phyloP scores from a whole-genome alignment of 2,797 vertebrate genomes.

The Geotrypetes seraphini region DNA sequence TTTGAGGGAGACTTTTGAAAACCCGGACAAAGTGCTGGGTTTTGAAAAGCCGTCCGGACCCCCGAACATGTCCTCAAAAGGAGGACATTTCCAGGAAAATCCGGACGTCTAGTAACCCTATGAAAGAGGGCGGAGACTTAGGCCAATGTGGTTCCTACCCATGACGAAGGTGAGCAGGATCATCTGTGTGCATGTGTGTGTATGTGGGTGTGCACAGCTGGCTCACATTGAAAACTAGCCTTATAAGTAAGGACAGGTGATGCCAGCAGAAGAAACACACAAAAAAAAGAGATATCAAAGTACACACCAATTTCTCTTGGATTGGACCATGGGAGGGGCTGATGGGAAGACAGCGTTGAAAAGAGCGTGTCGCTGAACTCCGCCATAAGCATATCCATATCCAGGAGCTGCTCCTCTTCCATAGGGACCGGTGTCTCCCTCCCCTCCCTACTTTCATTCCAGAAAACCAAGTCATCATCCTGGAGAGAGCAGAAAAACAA shows the following conservation, averaged over 20 bases:
- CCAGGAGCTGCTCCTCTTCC: constrained; percentile 88
- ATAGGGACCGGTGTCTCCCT: constrained; percentile 77
- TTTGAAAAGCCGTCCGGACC: too few relatives aligned
- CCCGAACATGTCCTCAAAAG: too few relatives aligned
- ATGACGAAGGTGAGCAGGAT: too few relatives aligned
- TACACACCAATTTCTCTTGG: constrained; percentile 85
- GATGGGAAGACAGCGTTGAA: constrained; percentile 88
- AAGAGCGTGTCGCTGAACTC: constrained; percentile 94
- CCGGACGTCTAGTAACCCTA: too few relatives aligned
- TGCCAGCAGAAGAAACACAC: not conserved
- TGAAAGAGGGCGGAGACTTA: too few relatives aligned
- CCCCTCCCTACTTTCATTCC: constrained; percentile 48
- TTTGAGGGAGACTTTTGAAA: too few relatives aligned
- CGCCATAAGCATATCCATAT: constrained; percentile 92
- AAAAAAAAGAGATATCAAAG: too few relatives aligned
- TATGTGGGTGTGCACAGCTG: too few relatives aligned
- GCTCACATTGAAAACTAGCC: not conserved
- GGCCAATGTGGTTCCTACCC: too few relatives aligned
- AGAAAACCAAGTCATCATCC: constrained; percentile 76
- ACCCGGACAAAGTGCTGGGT: too few relatives aligned
- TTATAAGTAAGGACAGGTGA: not conserved
- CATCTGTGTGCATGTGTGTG: too few relatives aligned
- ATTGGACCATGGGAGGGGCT: constrained; percentile 78
- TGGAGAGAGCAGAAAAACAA: constrained; percentile 26
- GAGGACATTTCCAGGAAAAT: too few relatives aligned